Conservation (phyloP, 2,888 invertebrate genomes). For the Cerastoderma edule region DNA sequence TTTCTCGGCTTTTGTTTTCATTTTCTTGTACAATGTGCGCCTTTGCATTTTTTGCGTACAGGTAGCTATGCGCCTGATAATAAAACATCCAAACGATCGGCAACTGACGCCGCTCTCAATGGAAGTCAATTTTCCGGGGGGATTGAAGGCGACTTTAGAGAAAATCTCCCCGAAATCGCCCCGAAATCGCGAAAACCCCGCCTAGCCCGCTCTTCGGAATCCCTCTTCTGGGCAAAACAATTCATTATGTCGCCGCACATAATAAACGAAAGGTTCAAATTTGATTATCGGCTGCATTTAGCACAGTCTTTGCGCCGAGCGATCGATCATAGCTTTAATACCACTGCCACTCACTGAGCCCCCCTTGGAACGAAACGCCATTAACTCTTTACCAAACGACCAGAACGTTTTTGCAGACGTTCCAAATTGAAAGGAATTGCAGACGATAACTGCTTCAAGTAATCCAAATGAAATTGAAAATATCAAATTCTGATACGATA, state of each 20-base stretch:
- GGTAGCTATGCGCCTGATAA: too few species aligned
- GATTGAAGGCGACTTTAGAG: conserved; percentile 55
- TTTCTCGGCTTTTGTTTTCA: too few species aligned
- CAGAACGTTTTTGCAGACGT: too few species aligned
- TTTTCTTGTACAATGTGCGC: too few species aligned
- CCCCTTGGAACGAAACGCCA: conserved; percentile 27
- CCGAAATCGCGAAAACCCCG: conserved; percentile 36
- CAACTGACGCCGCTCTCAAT: conserved; percentile 62
- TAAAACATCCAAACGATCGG: too few species aligned
- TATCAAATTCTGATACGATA: too few species aligned
- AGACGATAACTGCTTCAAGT: too few species aligned
- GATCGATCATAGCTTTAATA: conserved; percentile 71
- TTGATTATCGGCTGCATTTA: conserved; percentile 73
- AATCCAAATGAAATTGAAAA: too few species aligned
- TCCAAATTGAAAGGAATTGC: too few species aligned
- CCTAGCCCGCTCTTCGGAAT: conserved; percentile 45
- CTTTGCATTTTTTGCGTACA: too few species aligned
- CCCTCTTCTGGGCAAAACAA: conserved; percentile 61
- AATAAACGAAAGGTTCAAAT: conserved; percentile 71
- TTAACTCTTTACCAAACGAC: too few species aligned
- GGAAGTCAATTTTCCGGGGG: conserved; percentile 63
- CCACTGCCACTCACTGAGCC: conserved; percentile 68
- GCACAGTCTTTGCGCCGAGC: conserved; percentile 64
- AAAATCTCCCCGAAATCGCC: too few species aligned
- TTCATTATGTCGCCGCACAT: conserved; percentile 66